A percentile compares a stretch with the other conserved stretches of the same genome.
Conservation (phyloP, 1,140 invertebrate genomes). For the Drosophila neocordata region DNA sequence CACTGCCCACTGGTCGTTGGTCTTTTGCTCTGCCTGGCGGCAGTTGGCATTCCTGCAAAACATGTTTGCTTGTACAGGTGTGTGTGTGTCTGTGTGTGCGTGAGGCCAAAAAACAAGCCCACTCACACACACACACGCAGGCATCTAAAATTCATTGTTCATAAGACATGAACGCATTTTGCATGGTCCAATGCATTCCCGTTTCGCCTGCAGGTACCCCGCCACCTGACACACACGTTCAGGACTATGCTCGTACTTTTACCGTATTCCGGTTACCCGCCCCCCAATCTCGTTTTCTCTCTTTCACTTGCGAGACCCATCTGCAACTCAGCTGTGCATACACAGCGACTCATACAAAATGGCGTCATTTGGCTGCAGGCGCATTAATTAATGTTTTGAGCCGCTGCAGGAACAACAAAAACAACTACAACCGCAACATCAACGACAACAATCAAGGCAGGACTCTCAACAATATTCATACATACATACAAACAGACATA, state of each 20-base stretch:
- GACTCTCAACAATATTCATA: conserved; percentile 5
- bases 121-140: conserved; percentile 25
- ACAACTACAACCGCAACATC: conserved; percentile 35
- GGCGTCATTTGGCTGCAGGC: conserved; percentile 74
- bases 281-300: not conserved
- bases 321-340: conserved; percentile 8
- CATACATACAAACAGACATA: not conserved
- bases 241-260: conserved; percentile 48
- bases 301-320: not conserved
- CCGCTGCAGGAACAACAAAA: conserved; percentile 44
- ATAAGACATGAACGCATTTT: conserved; percentile 77
- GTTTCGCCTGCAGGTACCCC: conserved; percentile 63
- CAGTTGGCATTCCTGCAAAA: conserved; percentile 62
- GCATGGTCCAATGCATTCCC: conserved; percentile 69
- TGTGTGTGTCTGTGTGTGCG: conserved; percentile 37
- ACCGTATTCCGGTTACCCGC: conserved; percentile 23
- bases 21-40: conserved; percentile 50
- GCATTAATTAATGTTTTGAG: conserved; percentile 78
- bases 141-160: conserved; percentile 78
- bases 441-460: conserved; percentile 34
- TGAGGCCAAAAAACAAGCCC: conserved; percentile 26
- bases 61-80: conserved; percentile 72
- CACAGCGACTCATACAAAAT: conserved; percentile 56
- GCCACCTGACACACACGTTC: conserved; percentile 11
- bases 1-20: conserved; percentile 30